Evolutionary conservation across 2,797 vertebrate genomes (phyloP), one percentile per base, ranked within the genome.

Genomic region (Xiphorhynchus erythropygius): DNA sequence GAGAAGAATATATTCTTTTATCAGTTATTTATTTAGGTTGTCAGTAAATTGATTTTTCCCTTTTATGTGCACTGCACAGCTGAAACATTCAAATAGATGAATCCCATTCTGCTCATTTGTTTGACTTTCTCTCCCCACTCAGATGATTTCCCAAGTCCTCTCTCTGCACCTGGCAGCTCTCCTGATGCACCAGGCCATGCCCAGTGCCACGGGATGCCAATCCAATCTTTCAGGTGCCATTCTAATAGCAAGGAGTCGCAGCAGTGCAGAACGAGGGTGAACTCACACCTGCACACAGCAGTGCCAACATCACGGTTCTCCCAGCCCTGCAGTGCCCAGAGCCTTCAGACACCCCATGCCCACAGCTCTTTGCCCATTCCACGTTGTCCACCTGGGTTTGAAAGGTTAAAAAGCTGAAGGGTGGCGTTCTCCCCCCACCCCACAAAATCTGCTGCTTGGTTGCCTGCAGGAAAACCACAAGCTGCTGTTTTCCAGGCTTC

Each of bases 1-100:
- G 1, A 95, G 85, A 89, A 17, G 25, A 90, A 93, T 9, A 19
- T 25, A 37, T 70, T 90, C 75, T 77, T 87, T 94, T 94, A 96
- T 96, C 93, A 80, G 91, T 87, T 96, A 92, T 94, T 96, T 96
- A 89, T 89, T 96, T 75, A 80, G 75, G 69, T 62, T 60, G 86
- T 59, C 73, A 75, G 82, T 35, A 96, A 97, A 97, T 95, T 95
- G 96, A 93, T 94, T 97, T 96, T 93, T 91, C 63, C 56, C 63
- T 85, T 87, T 65, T 42, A 39, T 64, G 78, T 64, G 56, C 64
- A 6, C 65, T 32, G 59, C 47, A n/a, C 71, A 74, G 75, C 73
- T 80, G 64, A 92, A 85, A 37, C 60, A 87, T 87, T 87, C 77
- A 87, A 84, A 67, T 5, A 63, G 46, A 71, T 57, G 11, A 93